Base-by-base conservation (phyloP, 2,888 invertebrate genomes). In the Caenorhabditis angaria region DNA sequence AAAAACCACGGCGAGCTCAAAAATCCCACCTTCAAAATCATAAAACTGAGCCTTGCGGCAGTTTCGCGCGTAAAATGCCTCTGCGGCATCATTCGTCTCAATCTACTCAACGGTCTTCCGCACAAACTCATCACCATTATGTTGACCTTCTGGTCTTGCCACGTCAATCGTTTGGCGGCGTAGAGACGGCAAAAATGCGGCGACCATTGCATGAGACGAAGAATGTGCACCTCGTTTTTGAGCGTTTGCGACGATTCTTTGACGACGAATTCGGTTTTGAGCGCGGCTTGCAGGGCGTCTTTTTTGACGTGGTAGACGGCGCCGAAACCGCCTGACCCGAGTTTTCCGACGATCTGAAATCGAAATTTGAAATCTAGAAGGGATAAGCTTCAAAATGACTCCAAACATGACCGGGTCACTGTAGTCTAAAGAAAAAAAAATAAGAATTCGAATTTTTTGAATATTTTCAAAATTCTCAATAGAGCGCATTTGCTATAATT, bases 321-420 rank as follows among this genome's bases (percentile, higher is more conserved):
- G 18, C 83, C 83, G 61, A 82, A 83, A 10, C 83, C 83, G n/a
- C 83, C 83, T 25, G 76, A 72, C 25, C 83, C 83, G 10, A 82
- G 64, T 54, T 81, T 74, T n/a, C 61, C 66, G 58, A 77, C 56
- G 18, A 78, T 64, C 66, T 78, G 41, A 41, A 41, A 41, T 18
- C 10, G n/a, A n/a, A n/a, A n/a, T n/a, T n/a, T n/a, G n/a, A n/a
- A n/a, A n/a, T n/a, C n/a, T n/a, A n/a, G n/a, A n/a, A n/a, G n/a
- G n/a, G n/a, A n/a, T n/a, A n/a, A n/a, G n/a, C n/a, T n/a, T n/a
- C n/a, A n/a, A n/a, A n/a, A n/a, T n/a, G n/a, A n/a, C n/a, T n/a
- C n/a, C n/a, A n/a, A n/a, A n/a, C 32, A 32, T 5, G 5, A 5
- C 10, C 5, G 32, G 32, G 10, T 32, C 5, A 32, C 32, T 32